These are phyloP conservation scores for Anser brachyrhynchus DNA, from an alignment of 2,113 vertebrate genomes.

Conservation along the genomic window DNA sequence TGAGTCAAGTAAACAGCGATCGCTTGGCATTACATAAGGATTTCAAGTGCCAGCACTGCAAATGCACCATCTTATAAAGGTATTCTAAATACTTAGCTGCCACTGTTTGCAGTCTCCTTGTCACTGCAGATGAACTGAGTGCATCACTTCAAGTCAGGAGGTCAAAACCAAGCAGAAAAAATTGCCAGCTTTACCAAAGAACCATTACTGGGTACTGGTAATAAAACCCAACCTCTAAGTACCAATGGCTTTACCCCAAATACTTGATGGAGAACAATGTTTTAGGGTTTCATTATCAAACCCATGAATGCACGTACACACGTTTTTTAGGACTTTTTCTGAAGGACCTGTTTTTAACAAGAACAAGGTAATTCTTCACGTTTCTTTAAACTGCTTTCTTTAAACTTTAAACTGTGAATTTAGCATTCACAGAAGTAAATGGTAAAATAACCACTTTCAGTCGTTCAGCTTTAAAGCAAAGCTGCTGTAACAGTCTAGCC, in stretches of 20 bases:
- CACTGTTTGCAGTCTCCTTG: background rate
- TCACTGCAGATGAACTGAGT: background rate
- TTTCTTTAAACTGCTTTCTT: background rate
- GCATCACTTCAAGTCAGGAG: background rate
- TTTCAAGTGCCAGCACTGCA: background rate
- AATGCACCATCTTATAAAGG: background rate
- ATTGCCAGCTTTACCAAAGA: background rate
- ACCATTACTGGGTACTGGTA: background rate
- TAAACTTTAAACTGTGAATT: background rate
- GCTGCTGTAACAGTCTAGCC: background rate
- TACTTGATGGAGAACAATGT: background rate
- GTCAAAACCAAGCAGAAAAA: background rate
- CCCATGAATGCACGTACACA: background rate
- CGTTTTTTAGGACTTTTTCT: background rate
- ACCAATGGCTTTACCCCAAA: background rate
- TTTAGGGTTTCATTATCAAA: background rate
- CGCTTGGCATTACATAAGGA: background rate
- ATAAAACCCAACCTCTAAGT: background rate
- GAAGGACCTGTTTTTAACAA: background rate
- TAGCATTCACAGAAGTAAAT: background rate
- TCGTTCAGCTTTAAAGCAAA: background rate
- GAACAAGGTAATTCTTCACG: rapidly evolving
- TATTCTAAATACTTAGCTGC: background rate
- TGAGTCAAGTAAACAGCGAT: background rate
- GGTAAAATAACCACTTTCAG: background rate